Evolutionary conservation across 2,113 vertebrate species (phyloP).

Genomic region (Channa argus): DNA sequence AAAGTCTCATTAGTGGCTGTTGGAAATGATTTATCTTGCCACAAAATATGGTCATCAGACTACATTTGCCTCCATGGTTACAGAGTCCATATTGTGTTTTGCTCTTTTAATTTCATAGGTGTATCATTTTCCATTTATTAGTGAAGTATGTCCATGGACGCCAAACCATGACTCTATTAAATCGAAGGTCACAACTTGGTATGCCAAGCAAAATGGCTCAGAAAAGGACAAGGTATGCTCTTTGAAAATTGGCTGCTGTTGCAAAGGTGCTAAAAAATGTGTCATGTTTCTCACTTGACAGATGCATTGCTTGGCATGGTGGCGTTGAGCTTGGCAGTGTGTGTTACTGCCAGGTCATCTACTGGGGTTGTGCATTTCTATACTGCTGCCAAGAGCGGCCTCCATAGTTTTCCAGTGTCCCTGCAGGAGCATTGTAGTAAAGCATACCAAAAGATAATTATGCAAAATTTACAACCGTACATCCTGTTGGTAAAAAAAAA

Average conservation of each 20-base stretch:
- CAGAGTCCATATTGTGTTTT: slow-evolving; percentile 61
- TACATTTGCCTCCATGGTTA: slow-evolving; percentile 56
- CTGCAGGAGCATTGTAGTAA: slow-evolving; percentile 31
- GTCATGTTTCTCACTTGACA: slow-evolving; percentile 84
- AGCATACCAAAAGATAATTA: slow-evolving; percentile 37
- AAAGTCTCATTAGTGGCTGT: slow-evolving; percentile 76
- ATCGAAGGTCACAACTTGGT: slow-evolving; percentile 68
- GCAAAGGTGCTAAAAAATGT: slow-evolving; percentile 82
- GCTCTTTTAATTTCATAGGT: slow-evolving; percentile 53
- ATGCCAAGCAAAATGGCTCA: slow-evolving; percentile 72
- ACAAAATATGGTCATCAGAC: slow-evolving; percentile 67
- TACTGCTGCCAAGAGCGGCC: slow-evolving; percentile 62
- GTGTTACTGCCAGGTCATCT: slow-evolving; percentile 78
- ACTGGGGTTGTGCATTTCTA: slow-evolving; percentile 72
- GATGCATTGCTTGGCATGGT: slow-evolving; percentile 84
- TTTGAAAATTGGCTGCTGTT: slow-evolving; percentile 74
- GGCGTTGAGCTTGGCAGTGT: slow-evolving; percentile 77
- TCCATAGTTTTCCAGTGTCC: slow-evolving; percentile 52
- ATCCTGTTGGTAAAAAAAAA: slow-evolving; percentile 10
- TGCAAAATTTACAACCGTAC: slow-evolving; percentile 7
- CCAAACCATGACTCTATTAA: slow-evolving; percentile 67
- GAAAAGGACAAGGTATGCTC: slow-evolving; percentile 77
- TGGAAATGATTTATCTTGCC: slow-evolving; percentile 75
- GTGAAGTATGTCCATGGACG: slow-evolving; percentile 50
- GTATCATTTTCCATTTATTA: slow-evolving; percentile 58